A percentile compares a stretch with the other conserved stretches of the same genome.
Conservation (phyloP, 2,888 invertebrate species). For the Neoascia interrupta region DNA sequence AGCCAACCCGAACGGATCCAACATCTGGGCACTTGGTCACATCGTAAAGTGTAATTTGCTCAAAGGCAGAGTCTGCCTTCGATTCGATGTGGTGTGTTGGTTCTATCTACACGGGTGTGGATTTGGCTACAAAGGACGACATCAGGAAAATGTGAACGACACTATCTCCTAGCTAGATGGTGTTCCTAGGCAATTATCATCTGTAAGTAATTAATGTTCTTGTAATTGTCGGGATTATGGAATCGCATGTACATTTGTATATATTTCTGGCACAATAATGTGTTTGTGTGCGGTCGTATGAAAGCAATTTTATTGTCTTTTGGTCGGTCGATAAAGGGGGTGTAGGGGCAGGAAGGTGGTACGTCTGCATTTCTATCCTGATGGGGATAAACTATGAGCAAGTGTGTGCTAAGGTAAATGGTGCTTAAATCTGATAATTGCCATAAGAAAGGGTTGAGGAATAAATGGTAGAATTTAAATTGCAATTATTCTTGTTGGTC, state of each 20-base stretch:
- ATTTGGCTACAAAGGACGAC: slow-evolving; percentile 20
- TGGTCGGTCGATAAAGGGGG: not conserved
- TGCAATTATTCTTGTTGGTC: not conserved
- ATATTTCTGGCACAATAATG: not conserved
- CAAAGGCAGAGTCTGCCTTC: slow-evolving; percentile 26
- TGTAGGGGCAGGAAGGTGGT: not conserved
- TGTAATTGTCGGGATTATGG: slow-evolving; percentile 68
- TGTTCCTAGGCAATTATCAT: slow-evolving; percentile 64
- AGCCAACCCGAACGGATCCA: slow-evolving; percentile 16
- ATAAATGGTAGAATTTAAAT: slow-evolving; percentile 14
- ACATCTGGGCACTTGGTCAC: slow-evolving; percentile 62
- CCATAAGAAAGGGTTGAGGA: slow-evolving; percentile 18
- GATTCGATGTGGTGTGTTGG: slow-evolving; percentile 16
- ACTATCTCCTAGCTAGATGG: slow-evolving; percentile 21
- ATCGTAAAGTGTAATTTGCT: slow-evolving; percentile 68
- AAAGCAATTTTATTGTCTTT: slow-evolving; percentile 46
- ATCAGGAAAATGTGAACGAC: slow-evolving; percentile 11
- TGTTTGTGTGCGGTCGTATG: slow-evolving; percentile 23
- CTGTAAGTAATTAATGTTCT: slow-evolving; percentile 68
- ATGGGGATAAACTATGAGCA: slow-evolving; percentile 39
- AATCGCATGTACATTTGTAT: slow-evolving; percentile 42
- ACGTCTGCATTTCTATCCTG: not conserved
- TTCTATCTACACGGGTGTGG: slow-evolving; percentile 7
- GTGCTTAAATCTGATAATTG: slow-evolving; percentile 60
- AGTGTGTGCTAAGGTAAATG: slow-evolving; percentile 55